Conservation (phyloP, 2,888 invertebrate genomes). For the Siphlonurus alternatus region DNA sequence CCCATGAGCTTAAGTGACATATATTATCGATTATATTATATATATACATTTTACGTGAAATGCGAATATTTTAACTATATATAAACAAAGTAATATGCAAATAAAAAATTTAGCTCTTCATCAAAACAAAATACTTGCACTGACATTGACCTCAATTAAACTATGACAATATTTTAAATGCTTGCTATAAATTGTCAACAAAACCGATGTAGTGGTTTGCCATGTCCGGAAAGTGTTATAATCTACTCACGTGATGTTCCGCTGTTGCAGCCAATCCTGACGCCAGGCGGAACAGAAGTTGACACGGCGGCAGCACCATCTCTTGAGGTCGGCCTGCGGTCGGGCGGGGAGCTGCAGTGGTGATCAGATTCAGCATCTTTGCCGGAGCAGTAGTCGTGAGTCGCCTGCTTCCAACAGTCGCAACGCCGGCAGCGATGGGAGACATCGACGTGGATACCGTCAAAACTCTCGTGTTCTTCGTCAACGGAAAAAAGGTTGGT, state of each 20-base stretch:
- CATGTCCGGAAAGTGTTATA: no score
- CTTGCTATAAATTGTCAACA: no score
- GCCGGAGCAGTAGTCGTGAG: neutral
- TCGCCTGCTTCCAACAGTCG: neutral
- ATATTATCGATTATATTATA: no score
- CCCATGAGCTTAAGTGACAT: no score
- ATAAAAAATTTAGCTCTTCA: no score
- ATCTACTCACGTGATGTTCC: neutral
- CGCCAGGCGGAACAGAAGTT: neutral
- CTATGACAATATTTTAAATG: no score
- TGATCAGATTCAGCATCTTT: neutral
- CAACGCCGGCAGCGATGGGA: neutral
- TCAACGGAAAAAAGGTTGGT: conserved; percentile 42
- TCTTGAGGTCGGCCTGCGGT: neutral
- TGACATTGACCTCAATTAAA: no score
- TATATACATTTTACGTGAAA: no score
- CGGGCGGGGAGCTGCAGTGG: neutral
- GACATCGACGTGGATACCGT: conserved; percentile 12
- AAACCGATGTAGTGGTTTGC: no score
- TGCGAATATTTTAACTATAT: no score
- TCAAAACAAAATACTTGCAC: no score
- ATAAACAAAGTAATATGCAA: no score
- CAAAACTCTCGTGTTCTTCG: conserved; percentile 34
- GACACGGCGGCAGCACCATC: neutral
- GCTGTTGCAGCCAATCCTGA: neutral